phyloP scores from a whole-genome alignment of 2,797 vertebrate species.

The Rhodeus uyekii region DNA sequence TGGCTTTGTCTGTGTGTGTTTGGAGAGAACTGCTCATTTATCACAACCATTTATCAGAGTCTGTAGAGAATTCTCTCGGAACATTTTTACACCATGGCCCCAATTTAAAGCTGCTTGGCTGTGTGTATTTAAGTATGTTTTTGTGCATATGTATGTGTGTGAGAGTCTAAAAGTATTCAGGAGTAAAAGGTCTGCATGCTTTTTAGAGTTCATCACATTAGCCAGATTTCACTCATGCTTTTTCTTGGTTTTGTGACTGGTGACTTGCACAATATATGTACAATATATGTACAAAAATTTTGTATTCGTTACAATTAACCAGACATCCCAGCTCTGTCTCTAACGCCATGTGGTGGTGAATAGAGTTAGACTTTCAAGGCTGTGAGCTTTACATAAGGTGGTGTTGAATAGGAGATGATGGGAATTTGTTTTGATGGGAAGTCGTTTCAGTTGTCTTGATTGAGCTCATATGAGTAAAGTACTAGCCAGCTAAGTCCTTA shows the following conservation, averaged over 20 bases:
- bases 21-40: constrained; percentile 60
- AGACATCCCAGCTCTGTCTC: not conserved
- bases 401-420: not conserved
- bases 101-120: constrained; percentile 54
- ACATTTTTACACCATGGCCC: constrained; percentile 59
- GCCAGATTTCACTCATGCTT: constrained; percentile 22
- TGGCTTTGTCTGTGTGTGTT: constrained; percentile 45
- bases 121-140: constrained; percentile 31
- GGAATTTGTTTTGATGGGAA: not conserved
- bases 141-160: constrained; percentile 19
- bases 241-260: constrained; percentile 6
- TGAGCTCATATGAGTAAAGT: not conserved
- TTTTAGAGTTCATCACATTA: constrained; percentile 47
- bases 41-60: constrained; percentile 70
- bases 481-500: not conserved
- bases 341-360: not conserved
- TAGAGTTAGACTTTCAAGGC: not conserved
- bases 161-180: constrained; percentile 25
- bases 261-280: constrained; percentile 20
- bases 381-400: not conserved
- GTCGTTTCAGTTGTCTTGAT: not conserved
- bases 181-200: constrained; percentile 44
- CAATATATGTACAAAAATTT: not conserved
- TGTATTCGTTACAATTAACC: not conserved
- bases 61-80: constrained; percentile 62